These are phyloP conservation scores for Xylota segnis DNA, from an alignment of 2,888 invertebrate genomes.

Conservation along the genomic window DNA sequence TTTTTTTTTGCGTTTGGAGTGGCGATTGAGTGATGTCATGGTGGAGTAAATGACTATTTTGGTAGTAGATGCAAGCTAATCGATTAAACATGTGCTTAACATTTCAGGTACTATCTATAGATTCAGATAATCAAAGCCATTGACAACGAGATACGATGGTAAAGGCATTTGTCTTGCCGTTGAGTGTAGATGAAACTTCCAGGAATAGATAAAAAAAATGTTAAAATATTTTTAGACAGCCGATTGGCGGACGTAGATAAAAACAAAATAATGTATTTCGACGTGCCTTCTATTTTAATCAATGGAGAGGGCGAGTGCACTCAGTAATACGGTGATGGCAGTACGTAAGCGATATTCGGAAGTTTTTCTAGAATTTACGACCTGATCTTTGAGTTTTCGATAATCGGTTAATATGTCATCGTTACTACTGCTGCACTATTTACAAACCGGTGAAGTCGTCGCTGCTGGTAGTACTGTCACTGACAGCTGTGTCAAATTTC, in stretches of 20 bases:
- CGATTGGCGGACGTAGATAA: background rate
- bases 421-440: too few relatives aligned
- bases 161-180: background rate
- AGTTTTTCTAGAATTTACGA: too few relatives aligned
- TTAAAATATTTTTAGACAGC: background rate
- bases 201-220: constrained; percentile 12
- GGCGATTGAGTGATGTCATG: constrained; percentile 37
- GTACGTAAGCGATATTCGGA: too few relatives aligned
- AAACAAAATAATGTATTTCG: background rate
- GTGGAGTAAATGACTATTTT: constrained; percentile 34
- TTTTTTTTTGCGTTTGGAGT: background rate
- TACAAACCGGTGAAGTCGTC: too few relatives aligned
- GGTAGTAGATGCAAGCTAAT: constrained; percentile 32
- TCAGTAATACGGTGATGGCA: too few relatives aligned
- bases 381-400: too few relatives aligned
- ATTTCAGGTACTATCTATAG: constrained; percentile 12
- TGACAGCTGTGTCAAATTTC: too few relatives aligned
- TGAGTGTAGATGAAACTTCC: background rate
- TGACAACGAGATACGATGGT: constrained; percentile 1
- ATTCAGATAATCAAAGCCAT: constrained; percentile 11
- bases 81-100: constrained; percentile 36
- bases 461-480: too few relatives aligned
- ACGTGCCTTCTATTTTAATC: background rate
- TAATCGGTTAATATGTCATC: too few relatives aligned
- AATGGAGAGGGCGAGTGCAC: background rate